Conservation (phyloP, 2,888 invertebrate genomes). For the Athalia circularis region DNA sequence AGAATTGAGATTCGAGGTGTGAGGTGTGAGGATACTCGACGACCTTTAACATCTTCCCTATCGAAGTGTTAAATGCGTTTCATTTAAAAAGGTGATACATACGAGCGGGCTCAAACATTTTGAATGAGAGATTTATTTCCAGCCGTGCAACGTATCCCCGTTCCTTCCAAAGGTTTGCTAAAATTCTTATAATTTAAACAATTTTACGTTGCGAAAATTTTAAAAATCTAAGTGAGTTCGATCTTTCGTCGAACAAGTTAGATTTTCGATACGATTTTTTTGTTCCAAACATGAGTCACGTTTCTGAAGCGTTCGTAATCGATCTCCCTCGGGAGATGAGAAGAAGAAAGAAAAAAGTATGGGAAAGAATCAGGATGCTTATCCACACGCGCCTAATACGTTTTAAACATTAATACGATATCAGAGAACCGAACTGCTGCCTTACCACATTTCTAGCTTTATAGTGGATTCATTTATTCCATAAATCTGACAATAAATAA, state of each 20-base stretch:
- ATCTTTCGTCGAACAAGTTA: too few relatives aligned
- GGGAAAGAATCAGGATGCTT: not conserved
- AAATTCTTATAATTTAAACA: too few relatives aligned
- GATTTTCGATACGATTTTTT: too few relatives aligned
- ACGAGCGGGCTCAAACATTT: not conserved
- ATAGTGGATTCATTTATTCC: conserved; percentile 63
- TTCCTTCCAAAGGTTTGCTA: too few relatives aligned
- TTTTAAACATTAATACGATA: conserved; percentile 38
- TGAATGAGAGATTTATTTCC: not conserved
- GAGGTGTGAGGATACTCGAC: conserved; percentile 26
- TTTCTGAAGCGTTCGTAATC: not conserved
- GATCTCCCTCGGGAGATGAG: not conserved
- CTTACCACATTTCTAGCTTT: conserved; percentile 22
- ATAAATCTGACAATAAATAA: conserved; percentile 74
- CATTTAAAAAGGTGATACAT: not conserved
- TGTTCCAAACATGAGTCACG: too few relatives aligned
- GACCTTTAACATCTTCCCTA: conserved; percentile 8
- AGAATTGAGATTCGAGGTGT: conserved; percentile 39
- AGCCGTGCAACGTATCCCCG: too few relatives aligned
- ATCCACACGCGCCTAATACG: conserved; percentile 21
- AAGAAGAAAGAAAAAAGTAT: not conserved
- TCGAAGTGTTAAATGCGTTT: conserved; percentile 3
- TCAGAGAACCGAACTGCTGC: conserved; percentile 6
- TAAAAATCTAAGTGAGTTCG: too few relatives aligned
- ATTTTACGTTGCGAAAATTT: too few relatives aligned